Conservation (phyloP, 2,888 invertebrate species). For the Coelopa pilipes region DNA sequence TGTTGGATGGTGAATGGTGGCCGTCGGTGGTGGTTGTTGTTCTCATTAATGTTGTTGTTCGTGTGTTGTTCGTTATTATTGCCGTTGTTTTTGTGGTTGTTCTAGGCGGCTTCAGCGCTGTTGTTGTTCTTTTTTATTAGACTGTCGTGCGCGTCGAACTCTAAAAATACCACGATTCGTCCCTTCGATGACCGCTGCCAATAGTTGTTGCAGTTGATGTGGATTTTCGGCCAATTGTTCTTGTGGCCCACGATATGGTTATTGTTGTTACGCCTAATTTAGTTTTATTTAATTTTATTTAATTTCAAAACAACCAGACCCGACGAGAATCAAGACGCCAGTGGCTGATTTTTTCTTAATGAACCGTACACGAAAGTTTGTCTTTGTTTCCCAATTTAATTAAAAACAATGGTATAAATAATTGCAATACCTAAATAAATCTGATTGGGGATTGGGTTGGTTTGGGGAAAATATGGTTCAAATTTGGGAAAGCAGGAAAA, state of each 20-base stretch:
- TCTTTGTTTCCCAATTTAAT: no score
- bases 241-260: not conserved
- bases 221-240: no score
- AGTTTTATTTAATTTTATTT: no score
- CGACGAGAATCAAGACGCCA: no score
- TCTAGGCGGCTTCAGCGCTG: not conserved
- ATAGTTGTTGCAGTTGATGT: conserved; percentile 8
- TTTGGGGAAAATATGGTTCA: no score
- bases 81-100: not conserved
- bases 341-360: no score
- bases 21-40: not conserved
- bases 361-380: no score
- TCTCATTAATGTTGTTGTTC: not conserved
- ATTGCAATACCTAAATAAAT: not conserved
- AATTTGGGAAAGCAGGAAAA: no score
- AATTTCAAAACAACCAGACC: no score
- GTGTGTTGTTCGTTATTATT: not conserved
- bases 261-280: no score
- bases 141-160: conserved; percentile 27
- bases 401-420: not conserved
- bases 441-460: no score
- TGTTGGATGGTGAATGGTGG: not conserved
- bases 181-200: conserved; percentile 35
- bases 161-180: conserved; percentile 27
- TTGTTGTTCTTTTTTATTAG: not conserved